phyloP scores from a whole-genome alignment of 2,113 vertebrate species.

The Trematomus loennbergii region DNA sequence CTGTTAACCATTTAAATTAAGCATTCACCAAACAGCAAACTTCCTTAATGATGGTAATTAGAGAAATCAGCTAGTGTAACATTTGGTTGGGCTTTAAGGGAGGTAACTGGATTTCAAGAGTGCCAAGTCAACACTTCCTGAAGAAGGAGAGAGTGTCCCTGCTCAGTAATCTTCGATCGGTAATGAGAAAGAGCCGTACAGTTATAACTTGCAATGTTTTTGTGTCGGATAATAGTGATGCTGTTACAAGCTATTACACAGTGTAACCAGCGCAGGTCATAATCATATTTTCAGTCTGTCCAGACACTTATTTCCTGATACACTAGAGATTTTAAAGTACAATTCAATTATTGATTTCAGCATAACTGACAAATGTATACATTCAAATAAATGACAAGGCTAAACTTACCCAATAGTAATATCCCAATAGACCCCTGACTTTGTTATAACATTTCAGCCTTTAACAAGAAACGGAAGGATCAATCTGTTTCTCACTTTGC shows the following conservation, averaged over 20 bases:
- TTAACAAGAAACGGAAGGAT: conserved; percentile 38
- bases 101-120: conserved; percentile 20
- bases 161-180: too few species aligned
- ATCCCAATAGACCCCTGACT: neutral
- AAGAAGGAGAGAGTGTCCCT: neutral
- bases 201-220: neutral
- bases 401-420: neutral
- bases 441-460: conserved; percentile 14
- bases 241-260: neutral
- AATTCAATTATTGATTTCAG: neutral
- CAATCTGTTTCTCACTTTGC: conserved; percentile 31
- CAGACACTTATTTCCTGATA: neutral
- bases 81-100: conserved; percentile 48
- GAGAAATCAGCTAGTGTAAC: conserved; percentile 36
- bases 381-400: neutral
- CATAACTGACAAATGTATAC: conserved; percentile 10
- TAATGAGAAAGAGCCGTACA: neutral
- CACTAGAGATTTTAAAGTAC: neutral
- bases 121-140: conserved; percentile 39
- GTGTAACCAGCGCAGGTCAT: neutral
- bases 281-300: neutral
- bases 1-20: neutral
- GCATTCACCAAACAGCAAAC: neutral
- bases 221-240: neutral
- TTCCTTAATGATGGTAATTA: conserved; percentile 28